Base-by-base conservation (phyloP, 2,888 invertebrate genomes). In the Trisateles emortualis region DNA sequence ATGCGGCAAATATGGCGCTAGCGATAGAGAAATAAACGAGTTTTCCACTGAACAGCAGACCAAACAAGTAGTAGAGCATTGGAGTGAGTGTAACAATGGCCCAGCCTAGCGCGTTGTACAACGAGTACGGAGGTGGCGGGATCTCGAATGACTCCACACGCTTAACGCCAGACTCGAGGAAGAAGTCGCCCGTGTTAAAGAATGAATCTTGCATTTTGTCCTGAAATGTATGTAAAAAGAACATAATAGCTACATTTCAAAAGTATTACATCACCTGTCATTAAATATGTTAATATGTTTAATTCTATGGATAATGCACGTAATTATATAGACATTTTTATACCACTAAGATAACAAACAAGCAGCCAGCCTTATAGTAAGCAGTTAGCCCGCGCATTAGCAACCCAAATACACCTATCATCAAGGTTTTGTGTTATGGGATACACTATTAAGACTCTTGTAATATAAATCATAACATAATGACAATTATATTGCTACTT, bases 181-280 rank as follows among this genome's bases (percentile, higher is more conserved):
- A 97, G 85, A 96, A 97, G 83, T 96, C 96, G 10, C 97, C 97
- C 1, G 96, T 96, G 76, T 95, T 93, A 13, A 94, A 67, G 79
- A 96, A 96, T 57, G 96, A 96, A 14, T 96, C 96, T 72, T 94
- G 94, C 93, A 96, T 92, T 84, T 94, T 94, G 81, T 96, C 96
- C 96, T 96, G 84, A 9, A 87, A 87, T 24, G 46, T 0, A n/a
- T n/a, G n/a, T n/a, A n/a, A n/a, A n/a, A 60, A 38, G 10, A 13
- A 16, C 4, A n/a, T 17, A 19, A 3, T 16, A 26, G 14, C 13
- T 42, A 30, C 26, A 19, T 26, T 8, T 26, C 8, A 26, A 26
- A 26, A 6, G 26, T 26, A 26, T 22, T 22, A 22, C n/a, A n/a
- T n/a, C n/a, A n/a, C n/a, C n/a, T n/a, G n/a, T n/a, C n/a, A n/a